Evolutionary conservation across 2,888 invertebrate genomes (phyloP), one percentile per base, ranked within the genome.

Genomic region (Troides oblongomaculatus): DNA sequence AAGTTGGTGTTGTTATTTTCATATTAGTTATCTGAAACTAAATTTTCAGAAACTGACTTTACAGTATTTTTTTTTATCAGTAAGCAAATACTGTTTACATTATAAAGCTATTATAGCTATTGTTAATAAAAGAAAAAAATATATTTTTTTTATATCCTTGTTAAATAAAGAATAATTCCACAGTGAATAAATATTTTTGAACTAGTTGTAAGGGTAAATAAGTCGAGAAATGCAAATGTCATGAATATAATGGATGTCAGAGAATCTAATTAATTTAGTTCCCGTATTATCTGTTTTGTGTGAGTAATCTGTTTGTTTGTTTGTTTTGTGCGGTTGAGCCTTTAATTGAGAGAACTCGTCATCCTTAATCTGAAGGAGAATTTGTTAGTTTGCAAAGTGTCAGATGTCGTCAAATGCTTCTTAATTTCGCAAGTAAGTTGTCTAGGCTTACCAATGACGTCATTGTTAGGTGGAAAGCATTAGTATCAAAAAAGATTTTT

Each of bases 291-390:
- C 30, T 21, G 57, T 46, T 61, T 61, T 65, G 56, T 57, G 30
- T 64, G 36, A 64, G 64, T 60, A 68, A 66, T 63, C 66, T 43
- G 66, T 70, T 59, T 66, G 66, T 62, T 62, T 43, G 63, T 62
- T 62, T 43, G 63, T 66, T 66, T 64, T 23, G 62, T 43, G 70
- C 56, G 53, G 39, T 59, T 64, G 56, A 66, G 67, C 57, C 66
- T 64, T 64, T 71, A 71, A 71, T 71, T 67, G 70, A 67, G 70
- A 53, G 30, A 64, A 39, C 67, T 64, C 46, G 70, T 67, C 70
- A 64, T 23, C 64, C 70, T 59, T 57, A 67, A 67, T 64, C 67
- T 64, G 67, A 64, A 62, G 61, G 63, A 67, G 67, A 61, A 50
- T 71, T 64, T 64, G 70, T 70, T 61, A 56, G 63, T 53, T 63